These are phyloP conservation scores for Paralichthys olivaceus DNA, from an alignment of 2,113 vertebrate species.

Conservation along the genomic window DNA sequence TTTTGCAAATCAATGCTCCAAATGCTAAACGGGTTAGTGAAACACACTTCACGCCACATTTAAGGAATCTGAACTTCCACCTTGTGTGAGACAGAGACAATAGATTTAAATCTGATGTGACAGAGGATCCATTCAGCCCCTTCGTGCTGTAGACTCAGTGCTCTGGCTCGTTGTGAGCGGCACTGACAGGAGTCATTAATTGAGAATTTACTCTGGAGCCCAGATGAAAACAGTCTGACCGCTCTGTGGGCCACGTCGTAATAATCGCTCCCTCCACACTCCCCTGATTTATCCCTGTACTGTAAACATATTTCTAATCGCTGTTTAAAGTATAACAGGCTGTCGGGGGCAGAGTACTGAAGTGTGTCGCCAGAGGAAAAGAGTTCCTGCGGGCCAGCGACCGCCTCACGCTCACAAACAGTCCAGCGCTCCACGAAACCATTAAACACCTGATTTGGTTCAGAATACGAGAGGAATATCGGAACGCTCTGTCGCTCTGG, in stretches of 20 bases:
- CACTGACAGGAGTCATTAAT: conserved; percentile 16
- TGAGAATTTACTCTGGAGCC: conserved; percentile 13
- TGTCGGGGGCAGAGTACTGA: conserved; percentile 16
- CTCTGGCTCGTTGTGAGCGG: not conserved
- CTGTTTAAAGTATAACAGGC: conserved; percentile 33
- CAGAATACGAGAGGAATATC: not conserved
- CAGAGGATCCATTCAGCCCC: no score
- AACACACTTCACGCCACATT: no score
- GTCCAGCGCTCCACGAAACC: conserved; percentile 15
- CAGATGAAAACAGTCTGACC: not conserved
- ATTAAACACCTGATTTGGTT: conserved; percentile 36
- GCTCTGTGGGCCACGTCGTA: not conserved
- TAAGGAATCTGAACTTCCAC: no score
- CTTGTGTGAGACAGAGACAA: no score
- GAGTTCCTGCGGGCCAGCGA: conserved; percentile 36
- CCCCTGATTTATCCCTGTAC: conserved; percentile 7
- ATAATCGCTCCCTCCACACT: not conserved
- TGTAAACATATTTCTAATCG: conserved; percentile 38
- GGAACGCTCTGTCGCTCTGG: not conserved
- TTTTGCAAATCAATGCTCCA: no score
- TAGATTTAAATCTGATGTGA: no score
- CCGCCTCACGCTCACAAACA: conserved; percentile 23
- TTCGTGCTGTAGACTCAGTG: not conserved
- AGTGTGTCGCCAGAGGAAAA: conserved; percentile 39
- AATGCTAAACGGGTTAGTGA: no score